Evolutionary conservation across 1,140 invertebrate species (phyloP).

Genomic region (Hermatobates lingyangjiaoensis): DNA sequence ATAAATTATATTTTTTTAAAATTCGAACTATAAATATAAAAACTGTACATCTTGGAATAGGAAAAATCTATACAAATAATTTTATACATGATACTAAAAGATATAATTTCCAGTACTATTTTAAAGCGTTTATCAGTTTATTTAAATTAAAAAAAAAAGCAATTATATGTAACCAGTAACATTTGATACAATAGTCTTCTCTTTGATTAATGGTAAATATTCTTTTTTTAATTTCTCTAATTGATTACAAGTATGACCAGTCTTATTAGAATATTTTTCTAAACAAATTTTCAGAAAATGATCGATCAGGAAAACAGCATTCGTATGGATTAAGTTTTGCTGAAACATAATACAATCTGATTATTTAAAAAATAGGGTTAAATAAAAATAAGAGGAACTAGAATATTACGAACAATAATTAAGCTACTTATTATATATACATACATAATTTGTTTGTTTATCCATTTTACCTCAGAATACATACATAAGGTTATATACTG

Average conservation of each 20-base stretch:
- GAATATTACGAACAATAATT: not conserved
- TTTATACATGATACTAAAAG: no score
- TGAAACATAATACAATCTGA: conserved; percentile 2
- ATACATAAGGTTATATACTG: not conserved
- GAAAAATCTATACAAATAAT: no score
- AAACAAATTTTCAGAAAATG: conserved; percentile 4
- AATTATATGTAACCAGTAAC: conserved; percentile 7
- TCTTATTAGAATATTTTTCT: conserved; percentile 6
- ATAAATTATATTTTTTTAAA: no score
- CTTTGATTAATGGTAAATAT: conserved; percentile 4
- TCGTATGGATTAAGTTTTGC: conserved; percentile 7
- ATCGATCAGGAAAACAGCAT: conserved; percentile 8
- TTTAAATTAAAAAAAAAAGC: no score
- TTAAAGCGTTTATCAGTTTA: no score
- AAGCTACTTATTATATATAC: not conserved
- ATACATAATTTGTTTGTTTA: not conserved
- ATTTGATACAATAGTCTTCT: not conserved
- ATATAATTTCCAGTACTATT: no score
- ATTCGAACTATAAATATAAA: no score
- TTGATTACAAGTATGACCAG: conserved; percentile 5
- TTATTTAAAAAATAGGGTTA: not conserved
- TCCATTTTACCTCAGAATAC: not conserved
- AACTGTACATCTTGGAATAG: no score
- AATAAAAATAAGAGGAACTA: not conserved
- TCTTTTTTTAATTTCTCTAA: conserved; percentile 4